A percentile compares a stretch with the other conserved stretches of the same genome.
Conservation (phyloP, 2,113 vertebrate species). For the Uropsilus gracilis region DNA sequence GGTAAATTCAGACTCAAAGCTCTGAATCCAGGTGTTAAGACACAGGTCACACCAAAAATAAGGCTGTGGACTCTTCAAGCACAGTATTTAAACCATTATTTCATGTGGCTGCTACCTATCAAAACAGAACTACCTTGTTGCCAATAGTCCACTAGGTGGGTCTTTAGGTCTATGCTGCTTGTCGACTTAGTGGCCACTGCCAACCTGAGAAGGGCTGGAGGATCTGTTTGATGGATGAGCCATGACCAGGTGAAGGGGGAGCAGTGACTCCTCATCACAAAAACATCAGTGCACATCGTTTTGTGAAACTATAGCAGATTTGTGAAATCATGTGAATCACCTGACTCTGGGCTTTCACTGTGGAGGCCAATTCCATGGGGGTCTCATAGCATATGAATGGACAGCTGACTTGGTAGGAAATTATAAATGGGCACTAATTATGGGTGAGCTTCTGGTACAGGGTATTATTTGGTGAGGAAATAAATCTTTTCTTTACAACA, state of each 20-base stretch:
- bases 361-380: neutral
- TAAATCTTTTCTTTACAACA: neutral
- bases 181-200: neutral
- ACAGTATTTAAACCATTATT: neutral
- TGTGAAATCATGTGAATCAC: neutral
- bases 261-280: neutral
- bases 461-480: neutral
- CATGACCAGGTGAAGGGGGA: accelerated
- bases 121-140: neutral
- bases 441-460: neutral
- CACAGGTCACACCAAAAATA: neutral
- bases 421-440: neutral
- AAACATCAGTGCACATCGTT: neutral
- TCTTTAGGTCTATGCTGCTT: neutral
- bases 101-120: neutral
- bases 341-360: neutral
- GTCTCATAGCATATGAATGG: neutral
- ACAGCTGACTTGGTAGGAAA: neutral
- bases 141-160: too few species aligned
- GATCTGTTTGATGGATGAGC: neutral
- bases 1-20: neutral
- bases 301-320: neutral
- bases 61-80: neutral
- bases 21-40: neutral
- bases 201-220: neutral